phyloP scores from a whole-genome alignment of 2,113 vertebrate genomes.

The Galeopterus variegatus region DNA sequence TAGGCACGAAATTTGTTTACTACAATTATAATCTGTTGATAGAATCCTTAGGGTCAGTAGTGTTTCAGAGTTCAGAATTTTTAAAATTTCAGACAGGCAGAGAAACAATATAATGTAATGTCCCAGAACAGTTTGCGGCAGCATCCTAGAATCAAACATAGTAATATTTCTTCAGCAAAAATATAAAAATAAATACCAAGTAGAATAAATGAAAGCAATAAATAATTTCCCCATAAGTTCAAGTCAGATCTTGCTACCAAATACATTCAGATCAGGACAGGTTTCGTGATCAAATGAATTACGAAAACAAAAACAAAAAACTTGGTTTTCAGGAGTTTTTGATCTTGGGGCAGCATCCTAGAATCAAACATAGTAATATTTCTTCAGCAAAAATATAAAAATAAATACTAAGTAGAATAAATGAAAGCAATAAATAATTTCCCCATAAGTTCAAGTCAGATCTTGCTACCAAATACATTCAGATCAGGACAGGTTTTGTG shows the following conservation, averaged over 20 bases:
- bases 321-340: constrained; percentile 3
- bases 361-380: not conserved
- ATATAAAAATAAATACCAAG: not conserved
- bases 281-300: not conserved
- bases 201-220: not conserved
- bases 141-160: not conserved
- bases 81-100: not conserved
- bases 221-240: not conserved
- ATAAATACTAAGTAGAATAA: not conserved
- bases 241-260: not conserved
- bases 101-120: not conserved
- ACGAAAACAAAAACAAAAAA: not conserved
- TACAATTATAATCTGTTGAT: not conserved
- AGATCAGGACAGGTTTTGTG: not conserved
- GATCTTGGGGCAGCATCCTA: not conserved
- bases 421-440: not conserved
- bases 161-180: not conserved
- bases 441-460: not conserved
- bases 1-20: not conserved
- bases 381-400: constrained; percentile 20
- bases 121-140: not conserved
- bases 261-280: not conserved
- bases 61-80: not conserved
- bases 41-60: not conserved
- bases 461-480: not conserved